These are phyloP conservation scores for Orthochromis malagaraziensis DNA, from an alignment of 2,113 vertebrate species.

Conservation along the genomic window DNA sequence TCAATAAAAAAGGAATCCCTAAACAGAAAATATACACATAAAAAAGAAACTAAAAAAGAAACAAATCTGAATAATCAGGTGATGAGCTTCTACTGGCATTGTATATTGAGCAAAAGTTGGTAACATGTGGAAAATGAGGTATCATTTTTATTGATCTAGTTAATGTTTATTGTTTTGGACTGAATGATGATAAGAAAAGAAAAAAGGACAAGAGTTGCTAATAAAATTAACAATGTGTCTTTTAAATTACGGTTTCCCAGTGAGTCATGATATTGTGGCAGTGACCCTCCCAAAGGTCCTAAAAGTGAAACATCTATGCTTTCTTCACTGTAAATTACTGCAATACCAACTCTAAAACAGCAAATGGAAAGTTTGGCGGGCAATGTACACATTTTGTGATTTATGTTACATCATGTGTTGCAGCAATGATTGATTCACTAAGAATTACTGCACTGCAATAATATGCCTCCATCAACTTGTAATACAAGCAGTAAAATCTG, in stretches of 20 bases:
- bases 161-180: background rate
- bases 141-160: background rate
- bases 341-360: background rate
- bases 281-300: background rate
- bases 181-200: background rate
- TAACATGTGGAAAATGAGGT: background rate
- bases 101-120: background rate
- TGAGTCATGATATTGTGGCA: background rate
- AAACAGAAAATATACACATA: background rate
- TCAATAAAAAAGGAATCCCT: background rate
- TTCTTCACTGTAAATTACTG: background rate
- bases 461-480: background rate
- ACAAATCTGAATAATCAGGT: background rate
- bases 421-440: background rate
- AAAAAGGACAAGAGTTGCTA: background rate
- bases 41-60: background rate
- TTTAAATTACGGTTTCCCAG: background rate
- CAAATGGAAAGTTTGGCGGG: background rate
- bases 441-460: background rate
- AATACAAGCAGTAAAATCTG: background rate
- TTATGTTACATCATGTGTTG: background rate
- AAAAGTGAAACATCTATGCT: background rate
- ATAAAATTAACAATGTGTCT: background rate
- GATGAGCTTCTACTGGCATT: fast-evolving
- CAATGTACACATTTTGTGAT: background rate